Conservation (phyloP, 2,797 vertebrate genomes). For the Sebastolobus altivelis region DNA sequence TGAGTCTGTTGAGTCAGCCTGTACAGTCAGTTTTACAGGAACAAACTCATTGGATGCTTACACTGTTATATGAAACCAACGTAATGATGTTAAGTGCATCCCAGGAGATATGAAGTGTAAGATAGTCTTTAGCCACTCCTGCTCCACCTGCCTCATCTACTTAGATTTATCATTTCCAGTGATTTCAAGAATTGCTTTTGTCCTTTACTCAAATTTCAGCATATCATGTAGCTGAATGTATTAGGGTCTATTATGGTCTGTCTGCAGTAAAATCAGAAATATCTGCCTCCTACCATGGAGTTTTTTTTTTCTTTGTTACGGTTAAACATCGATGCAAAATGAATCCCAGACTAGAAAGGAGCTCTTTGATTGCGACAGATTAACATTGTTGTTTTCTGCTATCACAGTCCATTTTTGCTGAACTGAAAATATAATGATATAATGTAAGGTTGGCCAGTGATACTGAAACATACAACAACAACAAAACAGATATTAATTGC, state of each 20-base stretch:
- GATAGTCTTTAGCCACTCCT: slow-evolving; percentile 6
- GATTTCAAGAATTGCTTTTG: slow-evolving; percentile 16
- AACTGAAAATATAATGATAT: background rate
- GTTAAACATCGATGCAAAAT: slow-evolving; percentile 7
- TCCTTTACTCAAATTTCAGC: slow-evolving; percentile 3
- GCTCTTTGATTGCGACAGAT: slow-evolving; percentile 7
- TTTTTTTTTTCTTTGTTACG: background rate
- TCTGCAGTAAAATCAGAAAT: slow-evolving; percentile 2
- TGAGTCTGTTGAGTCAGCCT: slow-evolving; percentile 63
- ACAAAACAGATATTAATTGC: background rate
- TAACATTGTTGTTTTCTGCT: slow-evolving; percentile 1
- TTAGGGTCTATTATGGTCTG: background rate
- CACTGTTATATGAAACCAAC: slow-evolving; percentile 26
- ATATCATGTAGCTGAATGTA: background rate
- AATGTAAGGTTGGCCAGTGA: slow-evolving; percentile 4
- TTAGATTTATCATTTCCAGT: slow-evolving; percentile 1
- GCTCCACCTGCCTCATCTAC: slow-evolving; percentile 5
- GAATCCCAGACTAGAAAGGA: background rate
- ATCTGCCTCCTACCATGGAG: background rate
- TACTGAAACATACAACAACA: background rate
- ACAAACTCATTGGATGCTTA: slow-evolving; percentile 34
- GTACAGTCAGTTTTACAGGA: slow-evolving; percentile 44
- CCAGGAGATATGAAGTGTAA: slow-evolving; percentile 11
- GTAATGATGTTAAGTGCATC: slow-evolving; percentile 33
- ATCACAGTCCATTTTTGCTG: background rate